phyloP scores from a whole-genome alignment of 2,113 vertebrate species.

The Macrotis lagotis region DNA sequence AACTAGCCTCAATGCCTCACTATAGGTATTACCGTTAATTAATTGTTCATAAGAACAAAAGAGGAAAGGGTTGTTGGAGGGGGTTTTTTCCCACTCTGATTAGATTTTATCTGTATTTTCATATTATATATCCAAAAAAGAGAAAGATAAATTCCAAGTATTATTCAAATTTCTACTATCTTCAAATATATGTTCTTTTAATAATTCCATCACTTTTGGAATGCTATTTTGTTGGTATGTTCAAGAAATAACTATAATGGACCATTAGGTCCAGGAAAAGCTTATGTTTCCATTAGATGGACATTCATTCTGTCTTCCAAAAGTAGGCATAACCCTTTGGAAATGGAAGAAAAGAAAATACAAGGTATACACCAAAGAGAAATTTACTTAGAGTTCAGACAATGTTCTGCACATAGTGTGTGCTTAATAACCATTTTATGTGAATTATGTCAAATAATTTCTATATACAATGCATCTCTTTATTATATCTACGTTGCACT shows the following conservation, averaged over 20 bases:
- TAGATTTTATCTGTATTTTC: not conserved
- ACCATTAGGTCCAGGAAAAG: slow-evolving; percentile 70
- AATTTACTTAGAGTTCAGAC: slow-evolving; percentile 32
- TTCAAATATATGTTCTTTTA: not conserved
- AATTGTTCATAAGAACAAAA: not conserved
- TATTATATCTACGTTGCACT: not conserved
- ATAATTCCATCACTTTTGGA: slow-evolving; percentile 1
- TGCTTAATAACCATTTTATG: not conserved
- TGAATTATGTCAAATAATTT: slow-evolving; percentile 2
- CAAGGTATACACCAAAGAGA: slow-evolving; percentile 40
- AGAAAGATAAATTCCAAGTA: not conserved
- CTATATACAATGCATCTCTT: not conserved
- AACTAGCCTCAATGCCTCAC: not conserved
- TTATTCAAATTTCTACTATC: slow-evolving; percentile 4
- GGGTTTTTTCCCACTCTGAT: not conserved
- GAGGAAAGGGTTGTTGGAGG: not conserved
- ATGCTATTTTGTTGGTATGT: not conserved
- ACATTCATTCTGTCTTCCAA: slow-evolving; percentile 20
- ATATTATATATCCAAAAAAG: not conserved
- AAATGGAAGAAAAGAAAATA: slow-evolving; percentile 20
- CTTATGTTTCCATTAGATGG: slow-evolving; percentile 57
- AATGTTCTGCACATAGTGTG: not conserved
- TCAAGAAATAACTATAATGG: slow-evolving; percentile 44
- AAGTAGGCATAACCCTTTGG: slow-evolving; percentile 27
- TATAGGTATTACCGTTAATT: slow-evolving; percentile 35